Evolutionary conservation across 2,888 invertebrate genomes (phyloP).

Genomic region (Theretra japonica): DNA sequence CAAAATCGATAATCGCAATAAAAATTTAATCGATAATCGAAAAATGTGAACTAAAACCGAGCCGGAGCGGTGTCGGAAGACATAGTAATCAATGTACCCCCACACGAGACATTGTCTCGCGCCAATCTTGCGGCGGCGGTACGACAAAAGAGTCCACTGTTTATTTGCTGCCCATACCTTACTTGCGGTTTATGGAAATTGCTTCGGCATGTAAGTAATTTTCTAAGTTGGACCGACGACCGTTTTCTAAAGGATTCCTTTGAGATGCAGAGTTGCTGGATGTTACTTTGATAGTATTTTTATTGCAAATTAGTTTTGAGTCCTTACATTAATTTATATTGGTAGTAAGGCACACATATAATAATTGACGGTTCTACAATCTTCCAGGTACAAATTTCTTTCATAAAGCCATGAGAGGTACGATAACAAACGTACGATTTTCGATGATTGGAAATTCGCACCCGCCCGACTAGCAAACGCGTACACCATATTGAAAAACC

Average conservation of each 20-base stretch:
- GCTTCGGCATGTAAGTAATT: conserved; percentile 80
- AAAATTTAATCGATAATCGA: neutral
- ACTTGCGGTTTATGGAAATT: conserved; percentile 78
- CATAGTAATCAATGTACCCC: conserved; percentile 54
- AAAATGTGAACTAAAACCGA: neutral
- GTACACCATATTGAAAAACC: too few relatives aligned
- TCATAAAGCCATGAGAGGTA: too few relatives aligned
- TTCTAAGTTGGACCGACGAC: conserved; percentile 74
- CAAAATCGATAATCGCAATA: neutral
- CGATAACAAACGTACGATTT: too few relatives aligned
- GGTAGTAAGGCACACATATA: too few relatives aligned
- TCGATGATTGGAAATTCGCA: too few relatives aligned
- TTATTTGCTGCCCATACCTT: conserved; percentile 73
- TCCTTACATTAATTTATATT: too few relatives aligned
- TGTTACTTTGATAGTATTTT: neutral
- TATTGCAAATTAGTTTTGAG: too few relatives aligned
- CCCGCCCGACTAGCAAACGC: too few relatives aligned
- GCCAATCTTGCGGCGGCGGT: conserved; percentile 74
- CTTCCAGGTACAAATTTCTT: too few relatives aligned
- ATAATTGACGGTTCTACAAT: too few relatives aligned
- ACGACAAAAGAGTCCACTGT: conserved; percentile 73
- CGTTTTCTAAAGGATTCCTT: conserved; percentile 64
- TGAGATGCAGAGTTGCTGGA: conserved; percentile 34
- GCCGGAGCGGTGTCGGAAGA: conserved; percentile 14
- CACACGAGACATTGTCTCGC: conserved; percentile 71